Base-by-base conservation (phyloP, 35 echinoderm and acorn worm species). In the Strongylocentrotus purpuratus region DNA sequence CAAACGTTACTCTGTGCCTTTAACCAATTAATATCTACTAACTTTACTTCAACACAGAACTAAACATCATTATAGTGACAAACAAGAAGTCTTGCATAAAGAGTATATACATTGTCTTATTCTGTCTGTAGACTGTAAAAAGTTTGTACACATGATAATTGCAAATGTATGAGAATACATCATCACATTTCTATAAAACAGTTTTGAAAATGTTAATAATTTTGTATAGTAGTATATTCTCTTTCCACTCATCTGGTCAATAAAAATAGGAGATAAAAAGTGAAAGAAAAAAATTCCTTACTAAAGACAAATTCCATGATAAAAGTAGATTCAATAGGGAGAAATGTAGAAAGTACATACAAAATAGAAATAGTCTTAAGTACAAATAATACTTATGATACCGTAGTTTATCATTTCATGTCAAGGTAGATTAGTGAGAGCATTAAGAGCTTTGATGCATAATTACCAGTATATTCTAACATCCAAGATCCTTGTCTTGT, bases 201-300 rank as follows among this genome's bases (percentile, higher is more conserved):
- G 20, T 78, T n/a, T 78, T 78, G 15, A 78, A 78, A 22, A 31
- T 78, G 5, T 22, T 78, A 78, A 7, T 78, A 78, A 78, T 78
- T 78, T 78, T 78, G 65, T 78, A 28, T 78, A 78, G 65, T 78
- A 78, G 25, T n/a, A 31, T 22, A 28, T 78, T 78, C 25, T 28
- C 65, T 78, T 78, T 28, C 65, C 65, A 78, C 65, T 78, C 65
- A 78, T 78, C 65, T 78, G 65, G 65, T n/a, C 65, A 78, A 78
- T 78, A 15, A 78, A 78, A 78, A 78, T 25, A 25, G 20, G 28
- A 78, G 20, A 78, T 78, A 78, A 78, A 55, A 55, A 55, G 50
- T 2, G 15, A 10, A 10, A 10, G 5, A 55, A 55, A 55, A 55
- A 55, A 55, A 55, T 12, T 55, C 50, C 50, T 55, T 2, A 55